These are phyloP conservation scores for Myotis vivesi DNA, from an alignment of 2,797 vertebrate genomes.

Conservation along the genomic window DNA sequence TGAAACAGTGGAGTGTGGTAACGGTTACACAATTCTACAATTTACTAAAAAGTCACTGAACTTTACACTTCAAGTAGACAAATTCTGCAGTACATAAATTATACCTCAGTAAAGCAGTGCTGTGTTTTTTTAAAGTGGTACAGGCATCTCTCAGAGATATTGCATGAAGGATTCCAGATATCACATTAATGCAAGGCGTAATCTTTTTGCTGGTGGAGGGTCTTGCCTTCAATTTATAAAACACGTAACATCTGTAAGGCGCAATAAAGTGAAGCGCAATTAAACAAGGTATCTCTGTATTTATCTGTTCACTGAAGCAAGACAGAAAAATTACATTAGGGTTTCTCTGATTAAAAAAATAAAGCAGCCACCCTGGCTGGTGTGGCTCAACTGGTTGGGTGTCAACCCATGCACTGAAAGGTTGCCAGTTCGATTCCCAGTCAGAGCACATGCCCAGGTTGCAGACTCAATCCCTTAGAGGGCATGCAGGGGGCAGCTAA, in stretches of 20 bases:
- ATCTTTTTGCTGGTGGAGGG: neutral
- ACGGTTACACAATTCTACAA: neutral
- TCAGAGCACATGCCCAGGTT: no score
- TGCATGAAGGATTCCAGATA: neutral
- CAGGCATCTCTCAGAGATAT: neutral
- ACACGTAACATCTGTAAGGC: no score
- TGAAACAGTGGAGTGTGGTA: neutral
- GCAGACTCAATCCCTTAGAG: no score
- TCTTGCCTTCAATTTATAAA: neutral
- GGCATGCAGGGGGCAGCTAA: no score
- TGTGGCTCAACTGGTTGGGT: no score
- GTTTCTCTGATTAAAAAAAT: conserved; percentile 42
- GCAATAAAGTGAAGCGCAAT: neutral
- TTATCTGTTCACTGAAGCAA: conserved; percentile 1
- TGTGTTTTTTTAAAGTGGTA: neutral
- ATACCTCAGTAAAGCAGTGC: neutral
- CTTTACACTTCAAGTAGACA: neutral
- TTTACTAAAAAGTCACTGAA: conserved; percentile 24
- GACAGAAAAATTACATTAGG: neutral
- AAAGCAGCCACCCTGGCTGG: no score
- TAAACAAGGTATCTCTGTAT: neutral
- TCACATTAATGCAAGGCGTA: neutral
- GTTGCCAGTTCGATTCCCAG: no score
- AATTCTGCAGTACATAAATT: neutral
- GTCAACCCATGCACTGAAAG: no score